Base-by-base conservation (phyloP, 1,140 invertebrate genomes). In the Stegodyphus dumicola region DNA sequence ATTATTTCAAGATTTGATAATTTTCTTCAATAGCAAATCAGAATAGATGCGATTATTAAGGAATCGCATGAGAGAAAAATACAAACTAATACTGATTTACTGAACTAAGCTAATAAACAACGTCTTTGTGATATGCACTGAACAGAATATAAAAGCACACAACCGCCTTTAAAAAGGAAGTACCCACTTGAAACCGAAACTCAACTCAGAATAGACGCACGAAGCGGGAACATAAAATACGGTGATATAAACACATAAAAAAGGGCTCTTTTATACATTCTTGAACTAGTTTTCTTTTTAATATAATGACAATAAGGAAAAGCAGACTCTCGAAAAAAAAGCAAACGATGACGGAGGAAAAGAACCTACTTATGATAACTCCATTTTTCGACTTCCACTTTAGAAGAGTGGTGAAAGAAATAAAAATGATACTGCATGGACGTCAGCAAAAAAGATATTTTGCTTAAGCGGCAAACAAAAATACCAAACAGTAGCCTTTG, bases 151-250 rank as follows among this genome's bases (percentile, higher is more conserved):
- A 52, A 74, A 60, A 64, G 54, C 15, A 18, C 33, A 51, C 77
- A 78, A 13, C 53, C n/a, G n/a, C 10, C 54, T 10, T 75, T 49
- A 18, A 81, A 60, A 73, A 75, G 33, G 80, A 83, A 83, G 80
- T 75, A 56, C 17, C 80, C 60, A 83, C 80, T 83, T 83, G 56
- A 78, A 66, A 74, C 75, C 80, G 33, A 81, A 83, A 75, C 69
- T 13, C 33, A 83, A 75, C 69, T 66, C 17, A n/a, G 49, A 83
- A 83, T 73, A 75, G 78, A 49, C 33, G 71, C 60, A 33, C 17
- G 54, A 1, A 60, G 15, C 56, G 64, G 73, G 53, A 60, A 73
- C 60, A 51, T 33, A n/a, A 71, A 6, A 71, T n/a, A 51, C 18
- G 7, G 7, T 67, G 33, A 33, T 49, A 71, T 33, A 71, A 11